Conservation (phyloP, 1,140 invertebrate genomes). For the Atopsyche davidsoni region DNA sequence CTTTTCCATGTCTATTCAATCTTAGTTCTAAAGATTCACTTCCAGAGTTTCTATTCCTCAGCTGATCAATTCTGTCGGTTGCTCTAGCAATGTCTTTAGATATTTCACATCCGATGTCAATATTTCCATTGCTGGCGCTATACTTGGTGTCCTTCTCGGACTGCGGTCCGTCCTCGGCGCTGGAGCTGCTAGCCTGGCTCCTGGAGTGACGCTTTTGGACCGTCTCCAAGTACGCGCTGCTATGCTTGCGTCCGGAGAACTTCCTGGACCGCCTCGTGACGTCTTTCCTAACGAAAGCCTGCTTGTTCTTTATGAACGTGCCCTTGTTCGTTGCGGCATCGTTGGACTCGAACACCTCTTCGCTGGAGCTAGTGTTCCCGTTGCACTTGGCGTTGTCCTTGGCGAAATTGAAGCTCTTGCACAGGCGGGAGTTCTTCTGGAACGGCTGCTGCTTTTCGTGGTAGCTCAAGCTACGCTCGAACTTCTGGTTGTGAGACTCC, state of each 20-base stretch:
- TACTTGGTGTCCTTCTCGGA: constrained; percentile 36
- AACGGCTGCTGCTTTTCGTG: constrained; percentile 49
- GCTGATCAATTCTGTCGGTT: constrained; percentile 50
- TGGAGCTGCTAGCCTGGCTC: constrained; percentile 41
- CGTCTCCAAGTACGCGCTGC: constrained; percentile 46
- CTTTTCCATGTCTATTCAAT: constrained; percentile 26
- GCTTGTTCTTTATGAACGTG: constrained; percentile 58
- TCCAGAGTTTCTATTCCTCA: constrained; percentile 40
- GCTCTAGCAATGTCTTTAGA: constrained; percentile 49
- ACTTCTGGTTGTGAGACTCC: constrained; percentile 45
- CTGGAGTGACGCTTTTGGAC: constrained; percentile 39
- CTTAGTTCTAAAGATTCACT: neutral
- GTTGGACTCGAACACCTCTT: constrained; percentile 42
- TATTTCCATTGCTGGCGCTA: constrained; percentile 38
- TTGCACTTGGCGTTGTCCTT: constrained; percentile 41
- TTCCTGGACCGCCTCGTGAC: constrained; percentile 49
- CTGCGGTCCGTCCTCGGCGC: constrained; percentile 43
- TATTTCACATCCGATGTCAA: constrained; percentile 50
- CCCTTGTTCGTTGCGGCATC: constrained; percentile 41
- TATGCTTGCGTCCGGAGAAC: constrained; percentile 48
- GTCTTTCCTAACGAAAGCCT: constrained; percentile 46
- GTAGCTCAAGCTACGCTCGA: constrained; percentile 51
- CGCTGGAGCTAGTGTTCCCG: constrained; percentile 46
- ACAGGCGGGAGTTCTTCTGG: constrained; percentile 48
- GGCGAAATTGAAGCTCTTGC: constrained; percentile 47